Conservation (phyloP, 2,113 vertebrate genomes). For the Marcusenius ussheri region DNA sequence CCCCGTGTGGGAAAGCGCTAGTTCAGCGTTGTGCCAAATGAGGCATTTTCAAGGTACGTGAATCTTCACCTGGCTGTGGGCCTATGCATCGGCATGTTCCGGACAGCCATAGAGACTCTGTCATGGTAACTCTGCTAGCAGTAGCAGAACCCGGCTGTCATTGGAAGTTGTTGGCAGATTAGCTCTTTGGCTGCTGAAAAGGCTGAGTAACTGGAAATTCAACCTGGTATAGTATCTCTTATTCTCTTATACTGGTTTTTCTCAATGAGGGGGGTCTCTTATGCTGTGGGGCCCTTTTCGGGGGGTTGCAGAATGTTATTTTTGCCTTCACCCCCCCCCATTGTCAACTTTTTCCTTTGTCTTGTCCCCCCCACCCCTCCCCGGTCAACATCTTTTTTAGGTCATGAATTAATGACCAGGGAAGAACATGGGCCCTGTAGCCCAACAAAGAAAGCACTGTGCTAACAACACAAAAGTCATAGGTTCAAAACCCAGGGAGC, state of each 20-base stretch:
- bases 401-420: not conserved
- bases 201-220: not conserved
- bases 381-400: not conserved
- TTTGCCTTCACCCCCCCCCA: not conserved
- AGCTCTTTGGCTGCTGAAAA: not conserved
- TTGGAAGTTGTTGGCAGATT: not conserved
- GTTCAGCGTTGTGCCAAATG: conserved; percentile 16
- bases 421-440: not conserved
- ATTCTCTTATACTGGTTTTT: not conserved
- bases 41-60: conserved; percentile 4
- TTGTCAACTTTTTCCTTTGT: not conserved
- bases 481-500: not conserved
- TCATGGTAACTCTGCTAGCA: not conserved
- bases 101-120: not conserved
- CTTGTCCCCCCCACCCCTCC: not conserved
- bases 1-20: conserved; percentile 18
- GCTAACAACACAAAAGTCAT: not conserved
- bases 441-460: not conserved
- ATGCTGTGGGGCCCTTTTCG: not conserved
- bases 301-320: not conserved
- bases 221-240: not conserved
- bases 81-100: not conserved
- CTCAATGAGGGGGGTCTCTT: not conserved
- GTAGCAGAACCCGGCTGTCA: not conserved
- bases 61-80: conserved; percentile 9